These are phyloP conservation scores for Poliocrania exsul DNA, from an alignment of 2,797 vertebrate genomes.

Conservation along the genomic window DNA sequence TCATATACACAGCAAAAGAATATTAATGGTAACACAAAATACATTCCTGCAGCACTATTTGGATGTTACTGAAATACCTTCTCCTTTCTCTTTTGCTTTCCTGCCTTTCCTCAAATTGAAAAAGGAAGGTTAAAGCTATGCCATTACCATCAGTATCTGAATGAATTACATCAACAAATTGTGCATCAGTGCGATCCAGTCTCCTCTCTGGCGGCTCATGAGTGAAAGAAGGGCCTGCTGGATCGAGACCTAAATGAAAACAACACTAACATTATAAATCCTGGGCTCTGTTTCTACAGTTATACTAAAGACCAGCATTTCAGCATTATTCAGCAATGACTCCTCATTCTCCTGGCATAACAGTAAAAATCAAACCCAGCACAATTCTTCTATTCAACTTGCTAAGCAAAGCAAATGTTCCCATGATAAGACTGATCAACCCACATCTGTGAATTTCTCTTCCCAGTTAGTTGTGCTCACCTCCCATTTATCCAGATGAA, in stretches of 20 bases:
- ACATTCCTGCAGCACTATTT: not conserved
- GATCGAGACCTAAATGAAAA: conserved; percentile 87
- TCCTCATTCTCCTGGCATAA: not conserved
- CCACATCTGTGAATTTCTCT: not conserved
- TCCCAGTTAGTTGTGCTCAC: not conserved
- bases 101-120: not conserved
- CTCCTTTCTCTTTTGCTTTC: not conserved
- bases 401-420: not conserved
- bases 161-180: conserved; percentile 95
- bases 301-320: not conserved
- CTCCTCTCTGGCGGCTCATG: conserved; percentile 74
- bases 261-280: not conserved
- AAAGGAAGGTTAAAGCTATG: not conserved
- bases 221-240: conserved; percentile 90
- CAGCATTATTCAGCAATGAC: not conserved
- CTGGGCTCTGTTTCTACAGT: not conserved
- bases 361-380: not conserved
- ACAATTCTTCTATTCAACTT: not conserved
- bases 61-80: not conserved
- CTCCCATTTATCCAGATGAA: not conserved
- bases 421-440: not conserved
- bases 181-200: conserved; percentile 87
- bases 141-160: conserved; percentile 88
- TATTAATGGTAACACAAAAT: not conserved
- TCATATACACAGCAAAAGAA: not conserved